phyloP scores from a whole-genome alignment of 1,140 invertebrate species.

The Phymastichus coffea region DNA sequence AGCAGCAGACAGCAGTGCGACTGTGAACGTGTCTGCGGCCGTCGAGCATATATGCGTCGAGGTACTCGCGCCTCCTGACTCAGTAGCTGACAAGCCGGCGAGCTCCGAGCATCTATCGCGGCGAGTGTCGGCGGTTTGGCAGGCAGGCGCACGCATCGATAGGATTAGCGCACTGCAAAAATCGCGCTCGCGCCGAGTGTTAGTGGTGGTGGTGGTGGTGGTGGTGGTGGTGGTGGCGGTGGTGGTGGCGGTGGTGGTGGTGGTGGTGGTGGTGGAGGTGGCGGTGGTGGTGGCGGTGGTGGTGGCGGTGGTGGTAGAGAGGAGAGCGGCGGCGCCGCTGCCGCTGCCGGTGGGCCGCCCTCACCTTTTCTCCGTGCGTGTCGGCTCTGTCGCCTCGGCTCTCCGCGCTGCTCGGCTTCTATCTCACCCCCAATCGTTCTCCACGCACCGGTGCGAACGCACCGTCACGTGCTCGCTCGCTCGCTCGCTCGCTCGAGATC shows the following conservation, averaged over 20 bases:
- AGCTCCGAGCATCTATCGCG: conserved; percentile 46
- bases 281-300: conserved; percentile 29
- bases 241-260: too few species aligned
- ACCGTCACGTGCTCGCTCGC: background rate
- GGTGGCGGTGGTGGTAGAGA: conserved; percentile 27
- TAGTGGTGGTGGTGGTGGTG: too few species aligned
- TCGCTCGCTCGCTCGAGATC: too few species aligned
- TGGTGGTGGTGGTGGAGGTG: too few species aligned
- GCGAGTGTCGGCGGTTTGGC: too few species aligned
- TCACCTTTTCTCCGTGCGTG: background rate
- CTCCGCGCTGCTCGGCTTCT: conserved; percentile 2
- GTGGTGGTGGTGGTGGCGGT: too few species aligned
- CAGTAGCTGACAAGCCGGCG: conserved; percentile 55
- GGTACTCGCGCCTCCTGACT: conserved; percentile 53
- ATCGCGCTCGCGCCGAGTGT: too few species aligned
- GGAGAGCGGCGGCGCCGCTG: conserved; percentile 16
- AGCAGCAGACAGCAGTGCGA: too few species aligned
- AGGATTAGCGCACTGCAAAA: too few species aligned
- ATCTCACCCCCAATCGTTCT: conserved; percentile 12
- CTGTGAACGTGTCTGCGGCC: too few species aligned
- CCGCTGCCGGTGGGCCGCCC: conserved; percentile 4
- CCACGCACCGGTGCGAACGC: background rate
- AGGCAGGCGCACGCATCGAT: too few species aligned
- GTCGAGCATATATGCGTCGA: conserved; percentile 54
- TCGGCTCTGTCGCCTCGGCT: conserved; percentile 22